phyloP scores from a whole-genome alignment of 2,113 vertebrate species.

The Catagonus wagneri region DNA sequence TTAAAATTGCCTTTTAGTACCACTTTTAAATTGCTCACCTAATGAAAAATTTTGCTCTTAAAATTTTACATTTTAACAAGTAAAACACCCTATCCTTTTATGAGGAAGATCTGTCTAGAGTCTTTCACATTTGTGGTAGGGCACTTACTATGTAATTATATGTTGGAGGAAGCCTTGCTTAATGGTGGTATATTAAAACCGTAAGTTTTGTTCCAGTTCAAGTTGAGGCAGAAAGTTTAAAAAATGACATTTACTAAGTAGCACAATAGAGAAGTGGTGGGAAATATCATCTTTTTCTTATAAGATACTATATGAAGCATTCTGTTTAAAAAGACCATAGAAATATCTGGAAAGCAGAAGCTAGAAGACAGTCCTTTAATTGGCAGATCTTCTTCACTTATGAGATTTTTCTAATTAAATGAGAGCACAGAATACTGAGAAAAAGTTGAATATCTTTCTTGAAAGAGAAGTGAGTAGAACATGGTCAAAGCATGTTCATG shows the following conservation, averaged over 20 bases:
- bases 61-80: not conserved
- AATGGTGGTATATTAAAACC: slow-evolving; percentile 31
- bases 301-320: not conserved
- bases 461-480: slow-evolving; percentile 40
- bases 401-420: not conserved
- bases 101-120: not conserved
- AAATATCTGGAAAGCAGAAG: not conserved
- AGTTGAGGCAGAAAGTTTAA: not conserved
- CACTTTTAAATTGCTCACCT: not conserved
- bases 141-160: not conserved
- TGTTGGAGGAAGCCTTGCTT: not conserved
- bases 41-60: slow-evolving; percentile 18
- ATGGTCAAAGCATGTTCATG: not conserved
- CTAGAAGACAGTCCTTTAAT: not conserved
- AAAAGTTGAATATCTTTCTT: slow-evolving; percentile 33
- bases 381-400: not conserved
- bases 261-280: not conserved
- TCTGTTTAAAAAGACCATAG: not conserved
- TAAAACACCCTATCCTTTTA: not conserved
- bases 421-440: not conserved
- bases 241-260: not conserved
- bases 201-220: slow-evolving; percentile 51
- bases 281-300: slow-evolving; percentile 3
- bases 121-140: not conserved
- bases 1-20: slow-evolving; percentile 5